These are phyloP conservation scores for Drosophila kambysellisi DNA, from an alignment of 2,888 invertebrate species.

Conservation along the genomic window DNA sequence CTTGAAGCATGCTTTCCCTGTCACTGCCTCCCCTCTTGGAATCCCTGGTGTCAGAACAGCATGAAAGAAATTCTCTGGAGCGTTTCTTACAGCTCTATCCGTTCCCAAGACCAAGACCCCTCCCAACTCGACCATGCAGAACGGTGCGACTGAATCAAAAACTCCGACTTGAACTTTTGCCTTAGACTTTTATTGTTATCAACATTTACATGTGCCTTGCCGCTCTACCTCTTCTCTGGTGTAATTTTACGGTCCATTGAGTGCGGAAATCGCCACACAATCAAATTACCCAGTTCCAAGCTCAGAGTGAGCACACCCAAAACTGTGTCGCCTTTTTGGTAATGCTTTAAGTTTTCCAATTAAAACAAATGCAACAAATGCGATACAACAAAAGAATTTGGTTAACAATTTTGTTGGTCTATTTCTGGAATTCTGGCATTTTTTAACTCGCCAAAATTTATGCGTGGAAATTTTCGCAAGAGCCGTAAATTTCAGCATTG, in stretches of 20 bases:
- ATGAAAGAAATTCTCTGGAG: conserved; percentile 39
- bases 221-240: conserved; percentile 16
- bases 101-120: conserved; percentile 16
- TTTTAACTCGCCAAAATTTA: conserved; percentile 50
- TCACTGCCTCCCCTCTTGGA: not conserved
- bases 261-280: conserved; percentile 69
- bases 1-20: conserved; percentile 25
- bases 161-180: conserved; percentile 43
- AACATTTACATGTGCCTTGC: conserved; percentile 62
- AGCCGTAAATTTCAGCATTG: conserved; percentile 57
- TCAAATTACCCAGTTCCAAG: conserved; percentile 49
- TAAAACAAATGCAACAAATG: conserved; percentile 55
- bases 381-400: conserved; percentile 47
- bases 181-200: conserved; percentile 46
- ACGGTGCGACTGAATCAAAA: conserved; percentile 46
- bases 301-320: conserved; percentile 3
- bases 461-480: conserved; percentile 40
- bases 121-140: conserved; percentile 46
- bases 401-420: conserved; percentile 30
- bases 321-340: conserved; percentile 47
- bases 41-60: conserved; percentile 49
- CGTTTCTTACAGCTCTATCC: conserved; percentile 46
- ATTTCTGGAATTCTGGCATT: conserved; percentile 44
- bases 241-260: conserved; percentile 76
- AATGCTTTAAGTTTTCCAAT: conserved; percentile 66